Evolutionary conservation across 2,797 vertebrate species (phyloP), one percentile per base, ranked within the genome.

Genomic region (Chanos chanos): DNA sequence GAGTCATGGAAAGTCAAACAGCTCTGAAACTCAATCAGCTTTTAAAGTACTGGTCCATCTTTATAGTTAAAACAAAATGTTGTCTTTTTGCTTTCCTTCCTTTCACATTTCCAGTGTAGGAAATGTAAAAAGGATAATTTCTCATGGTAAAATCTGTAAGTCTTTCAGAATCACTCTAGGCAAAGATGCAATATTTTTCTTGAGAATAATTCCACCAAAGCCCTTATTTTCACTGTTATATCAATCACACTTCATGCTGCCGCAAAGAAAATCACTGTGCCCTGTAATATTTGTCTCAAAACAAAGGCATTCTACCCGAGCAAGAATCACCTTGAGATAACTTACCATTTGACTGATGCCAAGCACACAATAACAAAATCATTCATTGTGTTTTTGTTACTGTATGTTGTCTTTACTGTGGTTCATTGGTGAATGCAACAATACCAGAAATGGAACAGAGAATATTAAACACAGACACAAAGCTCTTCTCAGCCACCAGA

Each of bases 1-100:
- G 66, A 72, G 68, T 61, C 22, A 64, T 62, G 67, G 73, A 64
- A 81, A 82, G 50, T 70, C 76, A 81, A 81, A 82, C 71, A 73
- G 44, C 27, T 44, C 36, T 65, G 80, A 77, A 76, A 64, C 41
- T 59, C 75, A 61, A 66, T 67, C 72, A 53, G 63, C 60, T 61
- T 61, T 64, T 55, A 58, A 58, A 55, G 52, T 64, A 54, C n/a
- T 34, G 25, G 61, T 41, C 40, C 59, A 41, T 64, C 57, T 56
- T 70, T 41, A 68, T 13, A 40, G 55, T 58, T 39, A 34, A 19
- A 49, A n/a, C 50, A 41, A 27, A 72, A 69, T 70, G 44, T 24
- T 54, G 54, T 16, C 33, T 18, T 50, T 64, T 22, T 5, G 37
- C 50, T 55, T 19, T 70, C 57, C 64, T 36, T n/a, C 72, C 64